phyloP scores from a whole-genome alignment of 2,888 invertebrate genomes.

The Ophonus ardosiacus region DNA sequence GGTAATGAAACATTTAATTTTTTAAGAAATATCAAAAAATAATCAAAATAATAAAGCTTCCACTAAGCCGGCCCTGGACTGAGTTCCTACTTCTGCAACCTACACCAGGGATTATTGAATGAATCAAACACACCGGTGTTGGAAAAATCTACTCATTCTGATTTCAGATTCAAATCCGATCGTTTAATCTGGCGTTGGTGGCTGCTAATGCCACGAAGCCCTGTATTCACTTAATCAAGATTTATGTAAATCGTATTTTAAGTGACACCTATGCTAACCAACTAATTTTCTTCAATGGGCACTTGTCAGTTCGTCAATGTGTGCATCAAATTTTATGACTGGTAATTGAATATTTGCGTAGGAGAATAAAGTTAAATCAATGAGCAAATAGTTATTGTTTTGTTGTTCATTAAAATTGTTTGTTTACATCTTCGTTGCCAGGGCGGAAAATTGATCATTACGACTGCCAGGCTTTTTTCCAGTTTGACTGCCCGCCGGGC shows the following conservation, averaged over 20 bases:
- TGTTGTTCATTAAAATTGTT: too few relatives aligned
- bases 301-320: not conserved
- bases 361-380: not conserved
- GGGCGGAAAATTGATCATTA: too few relatives aligned
- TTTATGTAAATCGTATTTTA: slow-evolving; percentile 54
- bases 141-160: slow-evolving; percentile 39
- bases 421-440: too few relatives aligned
- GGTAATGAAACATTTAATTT: too few relatives aligned
- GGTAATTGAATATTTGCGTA: not conserved
- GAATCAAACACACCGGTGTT: slow-evolving; percentile 33
- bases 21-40: too few relatives aligned
- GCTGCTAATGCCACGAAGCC: slow-evolving; percentile 9
- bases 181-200: slow-evolving; percentile 54
- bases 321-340: slow-evolving; percentile 14
- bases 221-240: slow-evolving; percentile 41
- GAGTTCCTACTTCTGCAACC: not conserved
- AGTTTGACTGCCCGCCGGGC: too few relatives aligned
- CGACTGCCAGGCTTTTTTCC: too few relatives aligned
- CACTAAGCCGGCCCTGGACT: not conserved
- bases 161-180: slow-evolving; percentile 51
- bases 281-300: slow-evolving; percentile 21
- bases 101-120: slow-evolving; percentile 2
- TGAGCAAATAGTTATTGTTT: not conserved
- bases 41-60: not conserved
- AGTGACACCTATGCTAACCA: not conserved